These are phyloP conservation scores for Drosophila cognata DNA, from an alignment of 2,888 invertebrate genomes.

Conservation along the genomic window DNA sequence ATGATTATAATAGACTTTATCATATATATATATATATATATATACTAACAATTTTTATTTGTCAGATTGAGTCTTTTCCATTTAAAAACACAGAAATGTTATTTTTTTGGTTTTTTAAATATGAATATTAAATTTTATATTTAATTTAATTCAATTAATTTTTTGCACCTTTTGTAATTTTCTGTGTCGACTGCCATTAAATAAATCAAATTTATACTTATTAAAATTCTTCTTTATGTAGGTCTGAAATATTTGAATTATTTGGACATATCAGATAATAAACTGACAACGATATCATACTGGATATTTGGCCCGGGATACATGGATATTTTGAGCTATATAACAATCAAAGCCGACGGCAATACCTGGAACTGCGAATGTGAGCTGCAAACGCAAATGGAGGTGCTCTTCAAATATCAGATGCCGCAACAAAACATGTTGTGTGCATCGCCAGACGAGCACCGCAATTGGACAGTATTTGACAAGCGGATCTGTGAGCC, in stretches of 20 bases:
- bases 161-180: background rate
- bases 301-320: conserved; percentile 56
- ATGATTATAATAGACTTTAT: background rate
- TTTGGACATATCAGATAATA: conserved; percentile 77
- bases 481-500: conserved; percentile 49
- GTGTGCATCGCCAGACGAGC: conserved; percentile 59
- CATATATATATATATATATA: no score
- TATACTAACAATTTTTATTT: background rate
- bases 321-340: conserved; percentile 26
- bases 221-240: background rate
- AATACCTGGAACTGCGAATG: conserved; percentile 80
- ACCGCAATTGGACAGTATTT: conserved; percentile 43
- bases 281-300: conserved; percentile 57
- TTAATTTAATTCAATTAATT: background rate
- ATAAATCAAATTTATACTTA: background rate
- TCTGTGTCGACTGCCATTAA: background rate
- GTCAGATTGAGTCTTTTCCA: background rate
- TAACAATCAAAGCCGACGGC: conserved; percentile 52
- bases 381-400: conserved; percentile 56
- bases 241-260: conserved; percentile 56
- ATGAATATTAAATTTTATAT: background rate
- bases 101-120: background rate
- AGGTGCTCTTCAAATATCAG: conserved; percentile 45
- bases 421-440: conserved; percentile 17
- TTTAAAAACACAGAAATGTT: background rate